Evolutionary conservation across 1,140 invertebrate genomes (phyloP).

Genomic region (Phymorhynchus buccinoides): DNA sequence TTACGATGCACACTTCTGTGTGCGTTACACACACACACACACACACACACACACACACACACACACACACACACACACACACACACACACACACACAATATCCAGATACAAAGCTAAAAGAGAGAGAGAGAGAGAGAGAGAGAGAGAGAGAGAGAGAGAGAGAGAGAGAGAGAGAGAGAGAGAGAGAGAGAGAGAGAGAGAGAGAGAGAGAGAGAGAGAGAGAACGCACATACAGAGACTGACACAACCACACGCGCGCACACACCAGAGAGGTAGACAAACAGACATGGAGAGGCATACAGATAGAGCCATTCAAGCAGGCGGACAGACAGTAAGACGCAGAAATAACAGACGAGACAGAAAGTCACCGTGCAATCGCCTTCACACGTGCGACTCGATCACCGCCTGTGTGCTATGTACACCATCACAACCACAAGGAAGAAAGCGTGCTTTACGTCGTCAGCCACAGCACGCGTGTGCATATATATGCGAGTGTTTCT

Average conservation of each 20-base stretch:
- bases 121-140: not conserved
- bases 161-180: constrained; percentile 6
- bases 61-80: not conserved
- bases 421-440: no score
- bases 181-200: constrained; percentile 10
- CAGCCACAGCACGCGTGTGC: no score
- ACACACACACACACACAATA: not conserved
- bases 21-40: no score
- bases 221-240: not conserved
- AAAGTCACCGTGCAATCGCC: not conserved
- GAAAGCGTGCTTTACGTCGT: no score
- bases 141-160: not conserved
- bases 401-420: no score
- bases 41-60: no score
- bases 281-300: not conserved
- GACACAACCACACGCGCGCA: not conserved
- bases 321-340: not conserved
- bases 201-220: not conserved
- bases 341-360: not conserved
- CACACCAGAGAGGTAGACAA: not conserved
- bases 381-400: no score
- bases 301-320: not conserved
- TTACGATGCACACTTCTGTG: no score
- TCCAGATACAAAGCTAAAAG: not conserved
- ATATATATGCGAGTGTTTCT: no score